Evolutionary conservation across 2,888 invertebrate genomes (phyloP).

Genomic region (Dryocosmus kuriphilus): DNA sequence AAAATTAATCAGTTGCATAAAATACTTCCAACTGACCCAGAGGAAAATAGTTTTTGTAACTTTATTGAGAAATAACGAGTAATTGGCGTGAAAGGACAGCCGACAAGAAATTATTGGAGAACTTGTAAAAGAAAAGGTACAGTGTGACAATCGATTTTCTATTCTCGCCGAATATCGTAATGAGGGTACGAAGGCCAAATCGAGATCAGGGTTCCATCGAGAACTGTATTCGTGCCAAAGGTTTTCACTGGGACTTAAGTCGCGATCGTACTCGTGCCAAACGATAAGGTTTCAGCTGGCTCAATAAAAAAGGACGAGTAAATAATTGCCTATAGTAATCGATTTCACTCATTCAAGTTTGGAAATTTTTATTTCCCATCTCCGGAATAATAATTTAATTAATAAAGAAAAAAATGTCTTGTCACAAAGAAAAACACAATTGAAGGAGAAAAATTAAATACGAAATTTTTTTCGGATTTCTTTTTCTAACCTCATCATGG

Average conservation of each 20-base stretch:
- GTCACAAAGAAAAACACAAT: not conserved
- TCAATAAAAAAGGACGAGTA: not conserved
- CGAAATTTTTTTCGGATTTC: not conserved
- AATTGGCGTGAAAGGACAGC: slow-evolving; percentile 25
- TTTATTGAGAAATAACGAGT: not conserved
- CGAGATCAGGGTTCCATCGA: slow-evolving; percentile 23
- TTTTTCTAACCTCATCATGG: slow-evolving; percentile 72
- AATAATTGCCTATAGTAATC: not conserved
- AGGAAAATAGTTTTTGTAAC: not conserved
- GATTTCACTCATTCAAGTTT: not conserved
- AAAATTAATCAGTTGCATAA: too few species aligned
- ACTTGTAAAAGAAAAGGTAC: slow-evolving; percentile 6
- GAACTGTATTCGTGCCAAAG: slow-evolving; percentile 23
- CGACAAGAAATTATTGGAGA: slow-evolving; percentile 27
- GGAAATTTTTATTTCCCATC: not conserved
- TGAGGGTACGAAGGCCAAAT: slow-evolving; percentile 38
- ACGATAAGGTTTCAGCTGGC: slow-evolving; percentile 26
- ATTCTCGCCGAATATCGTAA: slow-evolving; percentile 35
- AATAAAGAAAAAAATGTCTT: not conserved
- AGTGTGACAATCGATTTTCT: slow-evolving; percentile 36
- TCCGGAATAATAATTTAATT: not conserved
- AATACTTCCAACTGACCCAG: too few species aligned
- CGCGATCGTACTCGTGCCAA: slow-evolving; percentile 18
- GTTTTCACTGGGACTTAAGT: slow-evolving; percentile 28
- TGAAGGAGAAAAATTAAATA: not conserved